Conservation (phyloP, 2,888 invertebrate species). For the Caenorhabditis sp. region DNA sequence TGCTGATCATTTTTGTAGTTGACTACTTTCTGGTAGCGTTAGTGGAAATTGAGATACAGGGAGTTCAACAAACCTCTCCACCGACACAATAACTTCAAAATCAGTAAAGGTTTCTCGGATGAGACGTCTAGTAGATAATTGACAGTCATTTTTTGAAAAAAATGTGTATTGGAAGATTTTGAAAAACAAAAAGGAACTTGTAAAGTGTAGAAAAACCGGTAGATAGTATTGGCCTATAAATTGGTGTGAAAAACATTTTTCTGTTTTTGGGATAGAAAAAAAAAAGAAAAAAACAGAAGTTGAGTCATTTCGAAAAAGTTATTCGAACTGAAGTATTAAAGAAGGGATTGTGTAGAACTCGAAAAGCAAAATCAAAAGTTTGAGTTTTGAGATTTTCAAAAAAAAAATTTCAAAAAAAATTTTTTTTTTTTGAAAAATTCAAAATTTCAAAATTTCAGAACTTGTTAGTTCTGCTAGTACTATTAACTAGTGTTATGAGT, state of each 20-base stretch:
- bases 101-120: conserved; percentile 71
- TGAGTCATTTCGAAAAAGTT: too few relatives aligned
- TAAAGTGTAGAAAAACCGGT: conserved; percentile 1
- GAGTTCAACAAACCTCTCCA: conserved; percentile 70
- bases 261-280: background rate
- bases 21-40: too few relatives aligned
- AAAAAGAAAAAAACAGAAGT: background rate
- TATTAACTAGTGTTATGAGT: too few relatives aligned
- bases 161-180: background rate
- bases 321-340: too few relatives aligned
- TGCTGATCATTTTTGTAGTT: background rate
- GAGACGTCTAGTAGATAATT: conserved; percentile 79
- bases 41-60: too few relatives aligned
- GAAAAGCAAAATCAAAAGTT: too few relatives aligned
- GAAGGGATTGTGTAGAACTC: too few relatives aligned
- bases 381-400: background rate
- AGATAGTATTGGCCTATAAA: conserved; percentile 2
- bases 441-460: too few relatives aligned
- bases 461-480: too few relatives aligned
- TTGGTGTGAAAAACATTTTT: conserved; percentile 1
- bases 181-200: too few relatives aligned
- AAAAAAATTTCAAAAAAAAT: too few relatives aligned
- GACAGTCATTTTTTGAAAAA: conserved; percentile 76
- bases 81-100: conserved; percentile 74
- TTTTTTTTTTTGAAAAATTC: too few relatives aligned